Base-by-base conservation (phyloP, 2,113 vertebrate species). In the Chaetops frenatus region DNA sequence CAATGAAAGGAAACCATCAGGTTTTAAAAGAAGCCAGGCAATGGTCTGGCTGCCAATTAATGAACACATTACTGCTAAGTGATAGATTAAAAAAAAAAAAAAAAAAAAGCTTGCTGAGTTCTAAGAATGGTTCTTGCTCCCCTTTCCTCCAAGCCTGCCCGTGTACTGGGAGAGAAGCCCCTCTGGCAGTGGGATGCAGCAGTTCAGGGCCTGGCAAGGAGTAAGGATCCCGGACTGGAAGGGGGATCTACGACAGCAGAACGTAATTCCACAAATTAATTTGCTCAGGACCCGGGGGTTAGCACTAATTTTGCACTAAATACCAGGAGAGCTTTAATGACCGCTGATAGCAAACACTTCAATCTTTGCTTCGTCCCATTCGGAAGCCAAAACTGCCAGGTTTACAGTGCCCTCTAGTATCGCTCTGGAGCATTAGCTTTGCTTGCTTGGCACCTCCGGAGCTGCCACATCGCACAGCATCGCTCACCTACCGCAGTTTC, bases 401-500 rank as follows among this genome's bases (percentile, higher is more conserved):
- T 94, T 95, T 81, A 94, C 93, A 97, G 96, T 97, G 96, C 96
- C 96, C 96, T 95, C 95, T 96, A 97, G 96, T 96, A 97, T 96
- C 91, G 65, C 58, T 13, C 45, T 0, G 64, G 29, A 94, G 95
- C 95, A 97, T 87, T 47, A 60, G 94, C 95, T 88, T 15, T 7
- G 45, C 6, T 5, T 90, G 94, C 6, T 5, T 90, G 94, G 86
- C 92, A 86, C 91, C 90, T 22, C 28, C 76, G 36, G 74, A 92
- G 57, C 80, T 58, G 83, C 76, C 92, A 58, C 88, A 42, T 38
- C 25, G 42, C 82, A 1, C 25, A 51, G 69, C 61, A 18, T 35
- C 22, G 16, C 92, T 94, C 86, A 0, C 21, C 2, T 0, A 3
- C 58, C 57, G 82, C 88, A 21, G 73, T 60, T 78, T 35, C 24